Base-by-base conservation (phyloP, 1,140 invertebrate genomes). In the Galleria mellonella region DNA sequence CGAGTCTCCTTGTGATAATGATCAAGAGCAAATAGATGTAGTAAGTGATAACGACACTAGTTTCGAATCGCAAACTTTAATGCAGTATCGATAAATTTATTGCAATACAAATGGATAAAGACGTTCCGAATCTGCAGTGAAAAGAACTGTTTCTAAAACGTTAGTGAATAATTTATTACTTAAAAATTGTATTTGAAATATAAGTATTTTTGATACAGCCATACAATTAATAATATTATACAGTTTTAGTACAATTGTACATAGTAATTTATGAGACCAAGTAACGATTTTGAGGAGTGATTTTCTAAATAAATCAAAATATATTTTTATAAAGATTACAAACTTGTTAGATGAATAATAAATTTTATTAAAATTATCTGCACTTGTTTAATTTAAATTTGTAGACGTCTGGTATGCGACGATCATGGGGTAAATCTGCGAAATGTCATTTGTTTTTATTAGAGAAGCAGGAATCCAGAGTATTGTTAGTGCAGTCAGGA, bases 21-120 rank as follows among this genome's bases (percentile, higher is more conserved):
- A 83, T 11, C 70, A 73, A 32, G 79, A 82, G 49, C 78, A 78
- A 39, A 83, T 85, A 23, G 82, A 85, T 15, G 82, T 85, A 2
- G 79, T 83, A 29, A 82, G 74, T 69, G 76, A 85, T 43, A 64
- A 75, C 38, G 81, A 84, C 15, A 50, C 32, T 6, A 72, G 61
- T 63, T 77, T 55, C 11, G 68, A 76, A 52, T 57, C 48, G 3
- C 72, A 73, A 32, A 77, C 76, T 39, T 51, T 74, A 4, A 68
- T 73, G 3, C 53, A 63, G 9, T 82, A 69, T 39, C 23, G 27
- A 11, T 38, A 32, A 32, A n/a, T n/a, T n/a, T n/a, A n/a, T 37
- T 37, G n/a, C 13, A n/a, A 15, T n/a, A 33, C 32, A 40, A n/a
- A n/a, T n/a, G n/a, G 17, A 3, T 6, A 23, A 23, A 23, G 17